A percentile compares a stretch with the other conserved stretches of the same genome.
Conservation (phyloP, 2,797 vertebrate genomes). For the Kryptolebias ocellatus region DNA sequence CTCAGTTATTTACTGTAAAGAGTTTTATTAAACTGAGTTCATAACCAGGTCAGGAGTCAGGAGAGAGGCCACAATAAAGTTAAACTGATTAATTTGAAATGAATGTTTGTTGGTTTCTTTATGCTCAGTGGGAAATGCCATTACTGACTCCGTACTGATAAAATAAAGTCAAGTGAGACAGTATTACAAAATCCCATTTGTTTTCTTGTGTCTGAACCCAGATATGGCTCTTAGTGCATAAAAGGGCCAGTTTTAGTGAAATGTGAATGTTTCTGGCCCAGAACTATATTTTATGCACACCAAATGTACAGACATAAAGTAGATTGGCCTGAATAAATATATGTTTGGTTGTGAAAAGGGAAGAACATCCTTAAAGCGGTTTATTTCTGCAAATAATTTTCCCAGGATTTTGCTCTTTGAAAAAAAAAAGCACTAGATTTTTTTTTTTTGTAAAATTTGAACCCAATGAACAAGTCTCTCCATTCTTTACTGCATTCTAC, state of each 20-base stretch:
- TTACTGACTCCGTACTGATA: conserved; percentile 19
- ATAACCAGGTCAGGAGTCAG: conserved; percentile 39
- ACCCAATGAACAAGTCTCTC: no score
- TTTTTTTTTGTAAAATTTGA: not conserved
- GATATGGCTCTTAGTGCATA: conserved; percentile 7
- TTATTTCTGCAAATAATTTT: not conserved
- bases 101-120: conserved; percentile 27
- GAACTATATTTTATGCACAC: no score
- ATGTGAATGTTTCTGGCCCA: not conserved
- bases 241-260: conserved; percentile 1
- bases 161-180: conserved; percentile 21
- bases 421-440: not conserved
- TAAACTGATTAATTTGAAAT: conserved; percentile 59
- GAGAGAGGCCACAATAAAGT: conserved; percentile 47
- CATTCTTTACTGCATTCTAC: no score
- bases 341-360: not conserved
- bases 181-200: conserved; percentile 6
- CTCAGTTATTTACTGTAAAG: conserved; percentile 21
- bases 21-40: conserved; percentile 36
- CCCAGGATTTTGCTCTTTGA: not conserved
- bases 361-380: not conserved
- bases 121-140: conserved; percentile 38
- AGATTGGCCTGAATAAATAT: not conserved
- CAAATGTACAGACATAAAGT: no score
- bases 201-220: conserved; percentile 9